phyloP scores from a whole-genome alignment of 2,888 invertebrate species.

The Schizotus pectinicornis region DNA sequence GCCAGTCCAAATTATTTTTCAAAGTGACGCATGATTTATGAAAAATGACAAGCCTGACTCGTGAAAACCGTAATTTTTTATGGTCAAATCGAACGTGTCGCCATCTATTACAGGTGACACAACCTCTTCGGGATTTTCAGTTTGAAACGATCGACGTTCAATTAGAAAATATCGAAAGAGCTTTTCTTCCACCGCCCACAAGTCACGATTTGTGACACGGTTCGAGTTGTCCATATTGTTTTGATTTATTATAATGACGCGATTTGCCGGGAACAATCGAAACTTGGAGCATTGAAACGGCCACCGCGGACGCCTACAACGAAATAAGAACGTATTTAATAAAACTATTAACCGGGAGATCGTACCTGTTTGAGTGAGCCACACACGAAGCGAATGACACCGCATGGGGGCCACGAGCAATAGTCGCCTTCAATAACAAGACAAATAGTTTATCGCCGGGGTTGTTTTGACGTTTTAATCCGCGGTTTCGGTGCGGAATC shows the following conservation, averaged over 20 bases:
- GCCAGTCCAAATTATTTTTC: too few relatives aligned
- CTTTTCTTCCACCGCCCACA: neutral
- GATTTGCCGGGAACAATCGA: slow-evolving; percentile 15
- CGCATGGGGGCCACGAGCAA: neutral
- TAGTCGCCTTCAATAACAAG: too few relatives aligned
- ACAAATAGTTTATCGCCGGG: too few relatives aligned
- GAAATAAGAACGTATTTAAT: neutral
- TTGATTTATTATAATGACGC: slow-evolving; percentile 19
- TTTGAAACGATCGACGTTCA: too few relatives aligned
- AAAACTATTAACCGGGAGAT: slow-evolving; percentile 1
- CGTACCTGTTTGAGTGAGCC: neutral
- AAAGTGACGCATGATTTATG: too few relatives aligned
- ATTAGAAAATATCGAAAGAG: slow-evolving; percentile 1
- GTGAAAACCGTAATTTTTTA: neutral
- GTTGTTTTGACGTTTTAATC: too few relatives aligned
- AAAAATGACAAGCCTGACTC: too few relatives aligned
- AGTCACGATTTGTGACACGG: neutral
- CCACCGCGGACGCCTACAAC: slow-evolving; percentile 2
- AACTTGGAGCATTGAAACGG: neutral
- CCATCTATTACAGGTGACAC: neutral
- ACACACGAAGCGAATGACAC: slow-evolving; percentile 3
- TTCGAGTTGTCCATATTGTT: slow-evolving; percentile 5
- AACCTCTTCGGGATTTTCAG: too few relatives aligned
- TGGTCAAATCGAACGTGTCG: neutral
- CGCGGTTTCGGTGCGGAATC: too few relatives aligned